Evolutionary conservation across 2,888 invertebrate genomes (phyloP), one percentile per base, ranked within the genome.

Genomic region (Elegia similella): DNA sequence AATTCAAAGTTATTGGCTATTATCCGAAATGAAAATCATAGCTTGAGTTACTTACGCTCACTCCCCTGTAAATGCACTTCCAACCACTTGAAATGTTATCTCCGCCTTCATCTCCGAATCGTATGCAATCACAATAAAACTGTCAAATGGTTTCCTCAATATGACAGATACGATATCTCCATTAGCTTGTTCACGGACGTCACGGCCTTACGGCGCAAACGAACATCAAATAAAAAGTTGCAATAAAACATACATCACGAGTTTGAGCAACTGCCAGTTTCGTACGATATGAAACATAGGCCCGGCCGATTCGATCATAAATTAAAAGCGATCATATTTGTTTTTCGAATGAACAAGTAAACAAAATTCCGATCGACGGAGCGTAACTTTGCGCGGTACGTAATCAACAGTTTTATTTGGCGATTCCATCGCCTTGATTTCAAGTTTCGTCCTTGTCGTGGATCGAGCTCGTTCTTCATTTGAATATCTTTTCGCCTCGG

Each of bases 261-360:
- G 80, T 82, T 78, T 73, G 72, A 82, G 75, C 68, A 70, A 68
- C 69, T 67, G 73, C 61, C 67, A 64, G 67, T 65, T 72, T 69
- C 62, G 68, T 74, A 69, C 71, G 30, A 12, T 32, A 54, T 30
- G n/a, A 43, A 43, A 73, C 72, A 61, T 67, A 69, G 68, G 71
- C 69, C 70, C 75, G 71, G 69, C 76, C 69, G 78, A 78, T 76
- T 70, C 74, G 76, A 73, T 84, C 81, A 84, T 88, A 88, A 89
- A 88, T 88, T 88, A 89, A 88, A 87, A 80, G 81, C 82, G 80
- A 79, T 88, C 85, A 86, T 87, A 86, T 88, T 89, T 88, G 82
- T 82, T 86, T 86, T 86, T 78, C 75, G 76, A 81, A 82, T 78
- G 84, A 78, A 73, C 78, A 78, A 79, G 82, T 81, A 85, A 88